Conservation (phyloP, 2,113 vertebrate genomes). For the Nothocercus nigrocapillus region DNA sequence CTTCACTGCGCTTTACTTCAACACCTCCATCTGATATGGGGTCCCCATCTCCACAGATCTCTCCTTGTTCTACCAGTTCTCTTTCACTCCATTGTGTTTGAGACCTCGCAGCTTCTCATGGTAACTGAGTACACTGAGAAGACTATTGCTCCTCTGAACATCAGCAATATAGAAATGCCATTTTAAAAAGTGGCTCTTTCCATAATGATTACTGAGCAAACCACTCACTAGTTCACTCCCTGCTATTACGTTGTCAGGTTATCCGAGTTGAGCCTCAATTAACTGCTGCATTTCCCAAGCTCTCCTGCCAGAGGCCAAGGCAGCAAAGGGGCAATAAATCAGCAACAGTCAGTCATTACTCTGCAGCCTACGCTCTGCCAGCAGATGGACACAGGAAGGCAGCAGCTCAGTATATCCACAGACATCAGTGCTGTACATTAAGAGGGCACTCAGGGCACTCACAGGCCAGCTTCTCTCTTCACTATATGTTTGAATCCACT, state of each 20-base stretch:
- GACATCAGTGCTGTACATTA: not conserved
- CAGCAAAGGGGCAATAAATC: accelerated
- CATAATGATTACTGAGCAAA: not conserved
- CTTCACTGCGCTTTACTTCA: not conserved
- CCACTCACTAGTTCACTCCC: not conserved
- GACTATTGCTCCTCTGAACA: not conserved
- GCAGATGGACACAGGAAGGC: not conserved
- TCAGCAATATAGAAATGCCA: not conserved
- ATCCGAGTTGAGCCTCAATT: not conserved
- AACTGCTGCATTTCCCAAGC: not conserved
- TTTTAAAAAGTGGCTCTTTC: not conserved
- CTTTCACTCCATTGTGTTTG: not conserved
- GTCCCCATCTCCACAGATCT: not conserved
- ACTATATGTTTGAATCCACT: not conserved
- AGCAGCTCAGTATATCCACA: not conserved
- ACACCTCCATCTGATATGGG: not conserved
- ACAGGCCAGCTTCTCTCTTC: not conserved
- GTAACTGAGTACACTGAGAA: not conserved
- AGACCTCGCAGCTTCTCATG: not conserved
- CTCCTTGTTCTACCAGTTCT: not conserved
- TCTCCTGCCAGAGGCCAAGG: not conserved
- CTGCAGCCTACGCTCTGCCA: not conserved
- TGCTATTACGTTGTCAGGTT: not conserved
- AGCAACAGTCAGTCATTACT: not conserved
- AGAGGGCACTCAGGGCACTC: not conserved